Percentiles rank a stretch among this genome's conserved stretches.
Conservation (phyloP, 2,113 vertebrate genomes). For the Thymallus thymallus region DNA sequence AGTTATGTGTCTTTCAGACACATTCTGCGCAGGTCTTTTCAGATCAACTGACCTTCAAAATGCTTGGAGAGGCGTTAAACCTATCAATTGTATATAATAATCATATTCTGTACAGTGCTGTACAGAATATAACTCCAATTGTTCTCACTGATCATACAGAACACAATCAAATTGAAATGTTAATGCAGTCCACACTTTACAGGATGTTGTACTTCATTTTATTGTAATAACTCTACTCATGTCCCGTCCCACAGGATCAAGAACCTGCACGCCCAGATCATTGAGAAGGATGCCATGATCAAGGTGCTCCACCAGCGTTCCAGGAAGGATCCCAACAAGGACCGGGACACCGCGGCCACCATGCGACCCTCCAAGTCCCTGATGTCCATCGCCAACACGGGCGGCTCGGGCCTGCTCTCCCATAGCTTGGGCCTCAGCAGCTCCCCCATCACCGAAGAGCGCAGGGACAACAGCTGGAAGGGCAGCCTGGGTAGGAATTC, state of each 20-base stretch:
- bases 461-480: slow-evolving; percentile 93
- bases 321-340: slow-evolving; percentile 87
- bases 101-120: no score
- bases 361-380: slow-evolving; percentile 97
- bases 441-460: slow-evolving; percentile 92
- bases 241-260: slow-evolving; percentile 81
- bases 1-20: no score
- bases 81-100: no score
- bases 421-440: slow-evolving; percentile 87
- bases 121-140: no score
- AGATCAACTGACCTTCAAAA: no score
- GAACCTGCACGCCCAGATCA: slow-evolving; percentile 97
- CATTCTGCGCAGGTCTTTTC: no score
- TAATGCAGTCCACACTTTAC: no score
- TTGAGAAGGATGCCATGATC: slow-evolving; percentile 99
- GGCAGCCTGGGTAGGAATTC: slow-evolving; percentile 87
- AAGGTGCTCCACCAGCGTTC: slow-evolving; percentile 98
- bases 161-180: no score
- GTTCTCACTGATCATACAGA: no score
- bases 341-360: slow-evolving; percentile 79
- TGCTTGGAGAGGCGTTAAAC: no score
- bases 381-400: slow-evolving; percentile 93
- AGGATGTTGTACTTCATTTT: no score
- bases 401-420: slow-evolving; percentile 82
- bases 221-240: not conserved